A percentile compares a stretch with the other conserved stretches of the same genome.
Conservation (phyloP, 2,113 vertebrate species). For the Pelecanoides urinatrix region DNA sequence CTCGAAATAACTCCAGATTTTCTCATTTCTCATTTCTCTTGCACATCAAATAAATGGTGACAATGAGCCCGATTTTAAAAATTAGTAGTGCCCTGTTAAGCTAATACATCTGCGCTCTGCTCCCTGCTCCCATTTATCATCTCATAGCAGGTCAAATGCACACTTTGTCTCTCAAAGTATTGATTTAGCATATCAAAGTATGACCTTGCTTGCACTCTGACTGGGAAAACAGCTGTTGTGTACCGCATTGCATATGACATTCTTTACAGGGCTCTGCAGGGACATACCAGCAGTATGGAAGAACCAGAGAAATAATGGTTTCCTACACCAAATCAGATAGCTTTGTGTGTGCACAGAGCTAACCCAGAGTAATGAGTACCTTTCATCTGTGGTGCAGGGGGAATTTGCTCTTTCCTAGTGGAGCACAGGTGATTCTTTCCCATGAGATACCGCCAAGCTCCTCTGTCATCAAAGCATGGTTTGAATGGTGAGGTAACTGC, state of each 20-base stretch:
- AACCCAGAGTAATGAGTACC: not conserved
- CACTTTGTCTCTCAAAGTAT: not conserved
- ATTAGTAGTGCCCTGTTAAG: not conserved
- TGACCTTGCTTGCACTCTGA: not conserved
- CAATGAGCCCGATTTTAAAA: not conserved
- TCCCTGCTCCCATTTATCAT: not conserved
- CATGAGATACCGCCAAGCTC: not conserved
- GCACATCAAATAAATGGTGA: not conserved
- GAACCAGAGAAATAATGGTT: not conserved
- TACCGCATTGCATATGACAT: too few relatives aligned
- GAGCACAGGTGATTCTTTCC: not conserved
- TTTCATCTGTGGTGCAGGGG: not conserved
- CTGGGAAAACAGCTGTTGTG: not conserved
- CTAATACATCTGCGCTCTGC: not conserved
- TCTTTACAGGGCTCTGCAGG: not conserved
- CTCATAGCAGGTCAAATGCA: not conserved
- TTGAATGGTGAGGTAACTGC: not conserved
- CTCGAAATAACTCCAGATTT: not conserved
- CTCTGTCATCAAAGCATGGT: not conserved
- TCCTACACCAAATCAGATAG: not conserved
- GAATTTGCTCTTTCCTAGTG: not conserved
- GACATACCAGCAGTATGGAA: accelerated
- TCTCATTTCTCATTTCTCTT: not conserved
- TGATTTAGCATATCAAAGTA: not conserved
- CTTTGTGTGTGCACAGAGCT: not conserved